phyloP scores from a whole-genome alignment of 2,113 vertebrate genomes.

The Otocyon megalotis region DNA sequence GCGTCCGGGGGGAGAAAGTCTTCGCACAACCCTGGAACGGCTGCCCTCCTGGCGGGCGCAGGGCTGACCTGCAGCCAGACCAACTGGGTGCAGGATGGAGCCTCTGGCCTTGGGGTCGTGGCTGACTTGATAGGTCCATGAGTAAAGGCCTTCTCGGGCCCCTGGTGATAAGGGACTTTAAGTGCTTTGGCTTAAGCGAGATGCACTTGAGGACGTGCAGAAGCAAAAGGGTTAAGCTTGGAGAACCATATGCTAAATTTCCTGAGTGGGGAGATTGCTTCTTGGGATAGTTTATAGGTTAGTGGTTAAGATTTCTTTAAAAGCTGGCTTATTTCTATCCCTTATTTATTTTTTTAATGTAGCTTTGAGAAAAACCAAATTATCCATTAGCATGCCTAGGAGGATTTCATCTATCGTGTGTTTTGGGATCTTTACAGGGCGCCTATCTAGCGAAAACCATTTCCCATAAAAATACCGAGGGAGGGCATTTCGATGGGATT shows the following conservation, averaged over 20 bases:
- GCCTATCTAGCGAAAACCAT: slow-evolving; percentile 70
- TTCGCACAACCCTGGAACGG: not conserved
- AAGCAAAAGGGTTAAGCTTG: slow-evolving; percentile 53
- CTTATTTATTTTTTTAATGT: slow-evolving; percentile 47
- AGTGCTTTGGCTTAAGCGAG: slow-evolving; percentile 58
- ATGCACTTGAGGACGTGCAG: not conserved
- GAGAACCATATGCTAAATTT: slow-evolving; percentile 65
- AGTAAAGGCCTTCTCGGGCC: slow-evolving; percentile 58
- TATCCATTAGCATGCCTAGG: slow-evolving; percentile 34
- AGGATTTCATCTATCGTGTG: slow-evolving; percentile 56
- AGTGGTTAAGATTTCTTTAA: slow-evolving; percentile 42
- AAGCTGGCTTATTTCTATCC: slow-evolving; percentile 70
- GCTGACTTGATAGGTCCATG: slow-evolving; percentile 65
- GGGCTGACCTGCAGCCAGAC: slow-evolving; percentile 52
- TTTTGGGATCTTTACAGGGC: slow-evolving; percentile 60
- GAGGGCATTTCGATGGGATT: slow-evolving; percentile 58
- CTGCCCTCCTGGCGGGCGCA: not conserved
- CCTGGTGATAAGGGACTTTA: slow-evolving; percentile 72
- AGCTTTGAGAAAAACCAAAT: slow-evolving; percentile 75
- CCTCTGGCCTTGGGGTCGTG: slow-evolving; percentile 58
- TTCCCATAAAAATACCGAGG: slow-evolving; percentile 69
- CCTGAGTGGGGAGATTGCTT: slow-evolving; percentile 7
- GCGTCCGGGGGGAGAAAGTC: slow-evolving; percentile 68
- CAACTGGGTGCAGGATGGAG: slow-evolving; percentile 51
- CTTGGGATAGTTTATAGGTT: slow-evolving; percentile 42